Evolutionary conservation across 2,113 vertebrate species (phyloP).

Genomic region (Genyomyrus donnyi): DNA sequence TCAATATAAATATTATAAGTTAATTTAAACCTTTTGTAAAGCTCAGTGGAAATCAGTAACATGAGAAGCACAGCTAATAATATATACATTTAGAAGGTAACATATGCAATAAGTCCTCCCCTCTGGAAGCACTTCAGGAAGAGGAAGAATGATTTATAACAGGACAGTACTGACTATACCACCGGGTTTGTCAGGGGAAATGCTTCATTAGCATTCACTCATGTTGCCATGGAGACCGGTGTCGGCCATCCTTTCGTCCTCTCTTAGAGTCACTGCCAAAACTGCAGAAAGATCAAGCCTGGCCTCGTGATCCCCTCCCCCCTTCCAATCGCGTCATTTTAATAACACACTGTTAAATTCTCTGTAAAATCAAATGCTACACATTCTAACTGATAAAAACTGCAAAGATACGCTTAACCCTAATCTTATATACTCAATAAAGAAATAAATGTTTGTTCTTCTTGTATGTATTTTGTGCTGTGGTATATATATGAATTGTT

Average conservation of each 20-base stretch:
- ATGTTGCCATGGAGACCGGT: constrained; percentile 3
- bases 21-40: neutral
- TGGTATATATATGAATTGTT: neutral
- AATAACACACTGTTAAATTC: neutral
- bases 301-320: neutral
- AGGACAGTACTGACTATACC: constrained; percentile 3
- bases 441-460: neutral
- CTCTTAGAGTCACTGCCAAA: constrained; percentile 1
- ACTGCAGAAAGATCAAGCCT: constrained; percentile 8
- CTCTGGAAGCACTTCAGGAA: neutral
- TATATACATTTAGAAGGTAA: neutral
- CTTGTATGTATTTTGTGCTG: neutral
- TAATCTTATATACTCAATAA: neutral
- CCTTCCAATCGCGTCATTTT: neutral
- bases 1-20: neutral
- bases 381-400: neutral
- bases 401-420: neutral
- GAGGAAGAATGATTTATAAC: neutral
- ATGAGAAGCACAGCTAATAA: neutral
- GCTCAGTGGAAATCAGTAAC: neutral
- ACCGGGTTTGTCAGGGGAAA: neutral
- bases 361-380: neutral
- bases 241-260: constrained; percentile 1
- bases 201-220: constrained; percentile 7
- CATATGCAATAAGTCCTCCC: neutral